Evolutionary conservation across 2,113 vertebrate species (phyloP).

Genomic region (Rhizomys pruinosus): DNA sequence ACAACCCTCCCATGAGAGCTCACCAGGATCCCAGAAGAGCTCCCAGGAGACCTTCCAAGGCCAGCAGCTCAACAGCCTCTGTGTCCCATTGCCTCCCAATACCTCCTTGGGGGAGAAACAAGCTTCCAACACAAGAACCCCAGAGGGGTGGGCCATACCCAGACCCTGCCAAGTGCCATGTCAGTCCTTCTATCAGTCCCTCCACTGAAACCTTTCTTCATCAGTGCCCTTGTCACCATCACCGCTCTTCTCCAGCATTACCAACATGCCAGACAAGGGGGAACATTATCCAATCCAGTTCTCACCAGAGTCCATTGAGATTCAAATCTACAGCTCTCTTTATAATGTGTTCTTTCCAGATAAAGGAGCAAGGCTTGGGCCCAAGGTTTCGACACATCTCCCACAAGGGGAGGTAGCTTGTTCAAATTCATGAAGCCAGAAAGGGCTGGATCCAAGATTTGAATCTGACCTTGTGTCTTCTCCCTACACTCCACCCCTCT

Average conservation of each 20-base stretch:
- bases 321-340: rapidly evolving
- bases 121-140: not conserved
- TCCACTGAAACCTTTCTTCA: rapidly evolving
- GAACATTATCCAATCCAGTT: not conserved
- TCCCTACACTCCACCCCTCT: too few species aligned
- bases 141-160: not conserved
- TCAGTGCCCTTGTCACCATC: rapidly evolving
- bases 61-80: too few species aligned
- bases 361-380: not conserved
- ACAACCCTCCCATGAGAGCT: not conserved
- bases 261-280: rapidly evolving
- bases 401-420: not conserved
- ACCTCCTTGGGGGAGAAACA: not conserved
- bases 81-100: too few species aligned
- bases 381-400: not conserved
- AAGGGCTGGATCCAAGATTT: not conserved
- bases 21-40: not conserved
- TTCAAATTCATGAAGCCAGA: not conserved
- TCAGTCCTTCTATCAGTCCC: not conserved
- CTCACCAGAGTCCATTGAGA: not conserved
- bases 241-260: too few species aligned
- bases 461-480: not conserved
- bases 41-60: not conserved
- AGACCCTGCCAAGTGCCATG: not conserved
- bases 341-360: not conserved